Base-by-base conservation (phyloP, 2,888 invertebrate species). In the Phengaris alcon region DNA sequence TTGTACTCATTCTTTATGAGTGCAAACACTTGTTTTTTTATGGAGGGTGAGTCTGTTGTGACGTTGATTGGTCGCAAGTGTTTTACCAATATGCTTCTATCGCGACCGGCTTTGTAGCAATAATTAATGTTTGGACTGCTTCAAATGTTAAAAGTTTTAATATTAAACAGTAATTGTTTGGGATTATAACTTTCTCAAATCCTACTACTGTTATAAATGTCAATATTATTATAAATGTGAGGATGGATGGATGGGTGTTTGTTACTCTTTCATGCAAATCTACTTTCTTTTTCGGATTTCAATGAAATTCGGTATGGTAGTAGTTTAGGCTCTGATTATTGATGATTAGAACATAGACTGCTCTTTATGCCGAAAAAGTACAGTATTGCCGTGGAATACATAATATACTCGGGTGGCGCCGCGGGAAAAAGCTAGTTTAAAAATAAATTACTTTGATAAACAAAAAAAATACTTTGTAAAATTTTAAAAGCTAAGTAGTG, bases 1-100 rank as follows among this genome's bases (percentile, higher is more conserved):
- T 92, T 91, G 88, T 89, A 88, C 88, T 89, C 89, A 90, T 91
- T 87, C 89, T 91, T 90, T 90, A 91, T 90, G 89, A 90, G 90
- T 84, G 91, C 90, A 91, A 91, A 91, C 92, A 92, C 91, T 92
- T 87, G 88, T 89, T 83, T 88, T 88, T 90, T 86, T 87, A 82
- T 84, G 85, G 80, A 83, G 85, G 84, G 86, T 82, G 82, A 79
- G 80, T 81, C 82, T 84, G 90, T 90, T 90, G 88, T 90, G 88
- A 90, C 88, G 88, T 88, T 88, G 90, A 91, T 90, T 90, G 90
- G 90, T 85, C 85, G 87, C 84, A 87, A 91, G 91, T 91, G 92
- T 89, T 90, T 88, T 88, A 87, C 88, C 92, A 91, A 92, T 91
- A 91, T 91, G 90, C 90, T 88, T 83, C 85, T 83, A 87, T 85